A percentile compares a stretch with the other conserved stretches of the same genome.
phyloP scores from a whole-genome alignment of 2,888 invertebrate genomes.

The Nematopogon swammerdamellus region DNA sequence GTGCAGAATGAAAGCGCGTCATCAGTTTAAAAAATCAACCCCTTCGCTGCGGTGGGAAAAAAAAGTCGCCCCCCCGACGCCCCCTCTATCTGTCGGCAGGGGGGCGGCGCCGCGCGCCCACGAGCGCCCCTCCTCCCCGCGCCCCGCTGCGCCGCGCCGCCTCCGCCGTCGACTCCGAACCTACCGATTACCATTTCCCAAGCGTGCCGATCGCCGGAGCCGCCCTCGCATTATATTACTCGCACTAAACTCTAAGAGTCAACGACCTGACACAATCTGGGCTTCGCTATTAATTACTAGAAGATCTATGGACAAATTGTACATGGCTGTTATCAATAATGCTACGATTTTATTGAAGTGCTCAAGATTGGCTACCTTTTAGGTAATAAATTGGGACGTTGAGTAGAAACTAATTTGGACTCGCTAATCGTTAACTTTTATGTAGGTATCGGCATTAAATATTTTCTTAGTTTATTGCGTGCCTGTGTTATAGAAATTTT shows the following conservation, averaged over 20 bases:
- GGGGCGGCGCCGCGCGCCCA: constrained; percentile 50
- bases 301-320: too few species aligned
- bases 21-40: constrained; percentile 61
- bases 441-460: too few species aligned
- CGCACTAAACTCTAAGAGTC: neutral
- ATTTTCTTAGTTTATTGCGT: too few species aligned
- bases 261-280: neutral
- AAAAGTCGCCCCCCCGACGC: constrained; percentile 32
- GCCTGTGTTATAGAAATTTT: too few species aligned
- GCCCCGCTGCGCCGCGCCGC: too few species aligned
- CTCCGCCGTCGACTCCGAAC: constrained; percentile 47
- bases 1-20: constrained; percentile 59
- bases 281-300: too few species aligned
- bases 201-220: neutral
- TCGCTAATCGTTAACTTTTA: too few species aligned
- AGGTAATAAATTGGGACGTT: too few species aligned
- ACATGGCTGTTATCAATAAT: too few species aligned
- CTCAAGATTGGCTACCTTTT: too few species aligned
- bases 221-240: neutral
- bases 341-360: too few species aligned
- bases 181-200: neutral
- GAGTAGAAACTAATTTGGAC: too few species aligned
- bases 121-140: constrained; percentile 49
- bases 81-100: constrained; percentile 23
- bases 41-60: constrained; percentile 49